Evolutionary conservation across 1,140 invertebrate species (phyloP).

Genomic region (Drosophila navojoa): DNA sequence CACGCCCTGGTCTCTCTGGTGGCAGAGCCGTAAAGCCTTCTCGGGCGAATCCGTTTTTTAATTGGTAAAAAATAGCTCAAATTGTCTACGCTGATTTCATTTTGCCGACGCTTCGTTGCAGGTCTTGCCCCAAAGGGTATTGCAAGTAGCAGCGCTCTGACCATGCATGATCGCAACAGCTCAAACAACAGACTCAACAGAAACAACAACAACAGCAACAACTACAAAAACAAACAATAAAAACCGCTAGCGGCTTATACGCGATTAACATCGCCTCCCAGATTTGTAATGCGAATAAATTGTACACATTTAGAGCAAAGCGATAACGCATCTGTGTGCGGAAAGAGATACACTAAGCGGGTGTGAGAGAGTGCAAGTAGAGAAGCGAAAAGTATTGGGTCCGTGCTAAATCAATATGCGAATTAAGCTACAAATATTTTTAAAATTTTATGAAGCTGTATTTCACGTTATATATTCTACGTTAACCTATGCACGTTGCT

Average conservation of each 20-base stretch:
- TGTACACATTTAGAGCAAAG: conserved; percentile 59
- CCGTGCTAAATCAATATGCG: conserved; percentile 4
- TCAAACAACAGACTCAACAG: conserved; percentile 13
- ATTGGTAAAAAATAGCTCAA: conserved; percentile 79
- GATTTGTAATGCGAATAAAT: conserved; percentile 82
- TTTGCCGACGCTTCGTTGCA: conserved; percentile 21
- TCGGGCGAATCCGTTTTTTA: conserved; percentile 76
- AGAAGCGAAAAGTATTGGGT: conserved; percentile 8
- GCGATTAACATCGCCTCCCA: conserved; percentile 71
- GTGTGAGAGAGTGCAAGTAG: background rate
- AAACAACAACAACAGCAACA: conserved; percentile 12
- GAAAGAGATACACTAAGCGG: background rate
- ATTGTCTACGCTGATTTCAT: conserved; percentile 65
- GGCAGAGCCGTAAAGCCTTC: conserved; percentile 61
- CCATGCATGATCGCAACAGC: conserved; percentile 40
- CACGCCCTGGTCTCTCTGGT: conserved; percentile 23
- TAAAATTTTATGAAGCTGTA: background rate
- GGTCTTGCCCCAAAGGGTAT: conserved; percentile 40
- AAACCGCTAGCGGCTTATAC: conserved; percentile 38
- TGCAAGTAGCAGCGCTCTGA: conserved; percentile 62
- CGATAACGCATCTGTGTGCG: conserved; percentile 1
- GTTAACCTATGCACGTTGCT: no score
- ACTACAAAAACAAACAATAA: conserved; percentile 43
- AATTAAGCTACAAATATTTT: background rate
- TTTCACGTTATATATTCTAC: no score